phyloP scores from a whole-genome alignment of 2,113 vertebrate genomes.

The Actenoides lindsayi region DNA sequence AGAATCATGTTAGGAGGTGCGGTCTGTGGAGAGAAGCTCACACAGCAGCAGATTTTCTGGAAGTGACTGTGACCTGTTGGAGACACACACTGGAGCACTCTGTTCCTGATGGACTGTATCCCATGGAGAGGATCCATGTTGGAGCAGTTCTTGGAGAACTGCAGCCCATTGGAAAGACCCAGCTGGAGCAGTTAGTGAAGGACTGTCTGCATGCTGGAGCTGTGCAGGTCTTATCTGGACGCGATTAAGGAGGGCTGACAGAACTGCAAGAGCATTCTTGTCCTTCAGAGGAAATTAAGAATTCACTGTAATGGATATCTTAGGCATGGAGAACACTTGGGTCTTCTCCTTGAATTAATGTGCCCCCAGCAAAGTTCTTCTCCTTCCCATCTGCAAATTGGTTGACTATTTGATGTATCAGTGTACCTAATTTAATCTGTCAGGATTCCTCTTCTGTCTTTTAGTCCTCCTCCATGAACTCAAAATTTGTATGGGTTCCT shows the following conservation, averaged over 20 bases:
- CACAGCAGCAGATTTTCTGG: neutral
- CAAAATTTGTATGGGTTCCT: neutral
- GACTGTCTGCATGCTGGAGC: too few relatives aligned
- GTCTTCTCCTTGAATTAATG: neutral
- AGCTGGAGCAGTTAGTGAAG: too few relatives aligned
- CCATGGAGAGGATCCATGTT: neutral
- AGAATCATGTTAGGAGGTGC: neutral
- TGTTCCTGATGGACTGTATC: neutral
- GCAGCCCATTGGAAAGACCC: neutral
- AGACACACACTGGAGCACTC: neutral
- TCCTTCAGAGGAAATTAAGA: neutral
- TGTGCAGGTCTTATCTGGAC: neutral
- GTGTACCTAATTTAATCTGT: neutral
- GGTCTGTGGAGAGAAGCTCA: neutral
- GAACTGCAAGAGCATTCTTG: neutral
- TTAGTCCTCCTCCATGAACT: neutral
- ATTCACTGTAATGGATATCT: neutral
- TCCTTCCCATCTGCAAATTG: neutral
- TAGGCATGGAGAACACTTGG: neutral
- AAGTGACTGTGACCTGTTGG: neutral
- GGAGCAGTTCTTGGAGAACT: neutral
- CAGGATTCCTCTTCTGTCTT: neutral
- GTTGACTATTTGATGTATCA: neutral
- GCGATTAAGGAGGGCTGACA: neutral
- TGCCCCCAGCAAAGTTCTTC: neutral